A percentile compares a stretch with the other conserved stretches of the same genome.
Evolutionary conservation across 2,113 vertebrate genomes (phyloP).

Genomic region (Trichechus manatus): DNA sequence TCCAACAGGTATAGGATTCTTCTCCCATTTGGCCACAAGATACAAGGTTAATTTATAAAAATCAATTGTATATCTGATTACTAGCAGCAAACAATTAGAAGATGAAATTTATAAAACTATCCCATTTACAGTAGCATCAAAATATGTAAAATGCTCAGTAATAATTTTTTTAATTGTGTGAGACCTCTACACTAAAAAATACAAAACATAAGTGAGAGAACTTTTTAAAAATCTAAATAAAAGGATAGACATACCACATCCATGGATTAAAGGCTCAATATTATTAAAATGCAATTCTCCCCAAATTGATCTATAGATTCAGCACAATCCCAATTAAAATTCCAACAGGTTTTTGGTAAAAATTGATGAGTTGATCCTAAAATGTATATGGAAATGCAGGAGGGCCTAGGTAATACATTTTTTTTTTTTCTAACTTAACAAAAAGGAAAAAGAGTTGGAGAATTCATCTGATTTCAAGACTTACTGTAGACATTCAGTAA

Average conservation of each 20-base stretch:
- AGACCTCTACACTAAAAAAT: not conserved
- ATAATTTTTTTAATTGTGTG: not conserved
- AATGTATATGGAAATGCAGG: not conserved
- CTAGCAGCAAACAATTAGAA: not conserved
- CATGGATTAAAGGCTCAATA: not conserved
- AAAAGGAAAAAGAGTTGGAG: not conserved
- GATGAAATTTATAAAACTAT: too few species aligned
- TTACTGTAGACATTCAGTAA: not conserved
- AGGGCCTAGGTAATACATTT: not conserved
- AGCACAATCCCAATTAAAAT: not conserved
- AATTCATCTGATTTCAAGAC: not conserved
- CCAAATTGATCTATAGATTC: not conserved
- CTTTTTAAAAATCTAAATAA: constrained; percentile 1
- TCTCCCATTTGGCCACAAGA: not conserved
- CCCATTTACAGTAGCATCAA: not conserved
- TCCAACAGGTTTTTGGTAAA: not conserved
- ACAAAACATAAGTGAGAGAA: not conserved
- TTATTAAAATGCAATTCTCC: not conserved
- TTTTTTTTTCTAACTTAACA: not conserved
- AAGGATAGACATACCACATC: not conserved
- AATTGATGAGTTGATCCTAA: constrained; percentile 4
- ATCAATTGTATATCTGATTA: constrained; percentile 3
- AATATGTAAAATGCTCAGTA: not conserved
- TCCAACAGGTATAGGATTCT: not conserved
- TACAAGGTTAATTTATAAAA: constrained; percentile 4